A percentile compares a stretch with the other conserved stretches of the same genome.
These are phyloP conservation scores for Geococcyx californianus DNA, from an alignment of 2,113 vertebrate species.

Conservation along the genomic window DNA sequence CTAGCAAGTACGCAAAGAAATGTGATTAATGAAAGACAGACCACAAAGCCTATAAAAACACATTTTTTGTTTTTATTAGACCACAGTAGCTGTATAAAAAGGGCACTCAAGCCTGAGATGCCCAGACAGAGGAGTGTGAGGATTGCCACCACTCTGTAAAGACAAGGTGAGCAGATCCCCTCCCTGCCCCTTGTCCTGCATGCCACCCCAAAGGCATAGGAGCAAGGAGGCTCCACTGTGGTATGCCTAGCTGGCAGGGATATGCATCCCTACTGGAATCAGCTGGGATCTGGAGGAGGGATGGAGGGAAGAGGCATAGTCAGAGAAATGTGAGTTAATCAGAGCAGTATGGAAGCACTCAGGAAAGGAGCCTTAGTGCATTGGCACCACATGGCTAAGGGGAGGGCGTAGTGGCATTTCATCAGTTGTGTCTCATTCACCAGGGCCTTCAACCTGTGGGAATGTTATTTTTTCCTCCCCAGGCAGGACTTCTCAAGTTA, in stretches of 20 bases:
- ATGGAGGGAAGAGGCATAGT: neutral
- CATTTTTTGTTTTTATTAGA: constrained; percentile 46
- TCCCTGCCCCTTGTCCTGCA: neutral
- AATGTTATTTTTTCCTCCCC: constrained; percentile 11
- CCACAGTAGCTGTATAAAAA: neutral
- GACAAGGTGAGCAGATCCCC: fast-evolving
- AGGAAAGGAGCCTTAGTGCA: neutral
- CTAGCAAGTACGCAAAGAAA: neutral
- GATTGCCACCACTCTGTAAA: neutral
- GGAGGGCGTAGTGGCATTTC: neutral
- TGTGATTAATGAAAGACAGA: constrained; percentile 54
- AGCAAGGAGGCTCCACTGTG: neutral
- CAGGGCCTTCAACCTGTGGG: constrained; percentile 15
- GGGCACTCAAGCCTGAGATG: neutral
- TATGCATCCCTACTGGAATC: fast-evolving
- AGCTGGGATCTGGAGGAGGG: neutral
- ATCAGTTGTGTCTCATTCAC: neutral
- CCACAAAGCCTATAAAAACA: constrained; percentile 49
- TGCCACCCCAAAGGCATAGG: fast-evolving
- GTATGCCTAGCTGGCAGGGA: neutral
- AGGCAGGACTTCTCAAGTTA: constrained; percentile 50
- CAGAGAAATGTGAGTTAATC: neutral
- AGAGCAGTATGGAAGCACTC: neutral
- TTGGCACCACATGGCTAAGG: neutral
- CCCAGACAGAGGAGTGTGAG: neutral